Base-by-base conservation (phyloP, 1,140 invertebrate species). In the Penaeus indicus region DNA sequence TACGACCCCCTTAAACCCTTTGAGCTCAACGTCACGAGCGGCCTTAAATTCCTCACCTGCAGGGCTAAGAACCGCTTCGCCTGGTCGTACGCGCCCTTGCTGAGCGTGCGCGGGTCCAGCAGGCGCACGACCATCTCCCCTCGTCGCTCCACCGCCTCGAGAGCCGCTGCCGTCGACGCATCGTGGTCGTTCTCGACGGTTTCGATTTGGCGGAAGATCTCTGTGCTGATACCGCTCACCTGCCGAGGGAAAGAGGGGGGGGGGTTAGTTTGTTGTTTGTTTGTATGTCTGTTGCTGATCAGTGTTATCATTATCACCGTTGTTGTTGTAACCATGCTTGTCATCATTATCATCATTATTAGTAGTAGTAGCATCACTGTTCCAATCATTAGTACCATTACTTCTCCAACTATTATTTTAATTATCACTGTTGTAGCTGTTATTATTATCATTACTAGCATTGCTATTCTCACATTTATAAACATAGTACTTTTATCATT, bases 161-260 rank as follows among this genome's bases (percentile, higher is more conserved):
- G 94, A 75, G 97, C 97, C 63, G 96, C 97, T 80, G 97, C 97
- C 90, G 97, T 97, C 86, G 96, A 96, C 75, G 96, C 96, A 93
- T 98, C 97, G 94, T 97, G 97, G 93, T 98, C 97, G 93, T 98
- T 98, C 94, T 98, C 97, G 89, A 98, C 96, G 89, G 97, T 97
- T 94, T 98, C 97, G 94, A 98, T 97, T 94, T 98, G 97, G 91
- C 97, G 96, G 94, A 98, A 98, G 93, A 98, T 97, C 94, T 98
- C 97, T 91, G 96, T 97, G 92, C 97, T 98, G 91, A 98, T 98
- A 91, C 97, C 97, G 93, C 96, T 97, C 91, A 97, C 96, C 96
- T 97, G 93, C 94, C 94, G 90, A 47, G 69, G 69, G 85, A 47
- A 19, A 4, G 10, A 25, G 10, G 80, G 25, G 61, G 22, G 22